Evolutionary conservation across 2,888 invertebrate genomes (phyloP).

Genomic region (Philopedon plagiatum): DNA sequence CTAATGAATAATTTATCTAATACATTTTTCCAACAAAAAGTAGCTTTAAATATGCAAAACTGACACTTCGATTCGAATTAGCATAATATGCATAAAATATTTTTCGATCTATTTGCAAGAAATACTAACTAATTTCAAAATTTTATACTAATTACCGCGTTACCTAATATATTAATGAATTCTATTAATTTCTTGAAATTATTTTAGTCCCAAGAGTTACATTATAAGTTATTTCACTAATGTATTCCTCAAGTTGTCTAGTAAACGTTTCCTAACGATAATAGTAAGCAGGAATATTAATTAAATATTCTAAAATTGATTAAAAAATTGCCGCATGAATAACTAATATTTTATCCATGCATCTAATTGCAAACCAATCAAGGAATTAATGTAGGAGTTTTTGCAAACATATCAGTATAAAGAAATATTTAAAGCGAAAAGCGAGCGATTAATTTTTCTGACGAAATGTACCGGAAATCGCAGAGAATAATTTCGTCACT

Average conservation of each 20-base stretch:
- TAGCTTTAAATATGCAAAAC: not conserved
- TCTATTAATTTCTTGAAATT: conserved; percentile 1
- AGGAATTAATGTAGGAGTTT: conserved; percentile 8
- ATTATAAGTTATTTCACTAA: not conserved
- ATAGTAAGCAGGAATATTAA: not conserved
- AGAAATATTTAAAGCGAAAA: too few relatives aligned
- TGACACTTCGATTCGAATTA: not conserved
- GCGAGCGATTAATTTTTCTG: too few relatives aligned
- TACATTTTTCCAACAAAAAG: not conserved
- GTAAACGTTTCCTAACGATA: not conserved
- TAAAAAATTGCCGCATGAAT: not conserved
- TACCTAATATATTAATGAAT: not conserved
- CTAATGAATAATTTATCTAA: not conserved
- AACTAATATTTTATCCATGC: not conserved
- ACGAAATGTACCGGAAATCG: too few relatives aligned
- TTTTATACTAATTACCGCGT: not conserved
- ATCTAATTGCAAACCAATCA: conserved; percentile 14
- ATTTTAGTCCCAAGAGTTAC: not conserved
- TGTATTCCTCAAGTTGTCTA: not conserved
- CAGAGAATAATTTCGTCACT: too few relatives aligned
- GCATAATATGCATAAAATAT: not conserved
- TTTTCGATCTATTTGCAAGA: not conserved
- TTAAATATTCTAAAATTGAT: conserved; percentile 11
- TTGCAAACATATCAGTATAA: not conserved
- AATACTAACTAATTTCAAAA: conserved; percentile 2